Evolutionary conservation across 2,888 invertebrate species (phyloP).

Genomic region (Exephanes ischioxanthus): DNA sequence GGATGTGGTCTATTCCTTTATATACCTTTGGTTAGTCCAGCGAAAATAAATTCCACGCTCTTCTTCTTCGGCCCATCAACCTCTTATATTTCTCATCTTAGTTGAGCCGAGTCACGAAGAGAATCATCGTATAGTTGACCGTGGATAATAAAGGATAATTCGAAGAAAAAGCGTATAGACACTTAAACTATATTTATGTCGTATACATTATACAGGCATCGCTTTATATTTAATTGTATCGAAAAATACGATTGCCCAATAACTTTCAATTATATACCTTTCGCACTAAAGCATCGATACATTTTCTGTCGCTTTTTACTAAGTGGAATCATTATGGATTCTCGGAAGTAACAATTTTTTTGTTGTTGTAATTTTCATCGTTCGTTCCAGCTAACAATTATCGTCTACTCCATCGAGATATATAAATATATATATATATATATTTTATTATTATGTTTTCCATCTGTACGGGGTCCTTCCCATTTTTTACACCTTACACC

Average conservation of each 20-base stretch:
- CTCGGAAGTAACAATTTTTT: background rate
- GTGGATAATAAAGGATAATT: conserved; percentile 65
- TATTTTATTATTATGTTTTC: too few relatives aligned
- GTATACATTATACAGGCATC: conserved; percentile 34
- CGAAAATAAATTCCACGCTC: conserved; percentile 57
- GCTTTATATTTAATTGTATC: conserved; percentile 60
- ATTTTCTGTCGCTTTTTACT: background rate
- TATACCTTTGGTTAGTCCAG: conserved; percentile 32
- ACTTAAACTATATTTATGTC: conserved; percentile 3
- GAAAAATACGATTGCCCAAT: conserved; percentile 39
- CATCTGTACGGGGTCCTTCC: too few relatives aligned
- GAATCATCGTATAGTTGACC: conserved; percentile 60
- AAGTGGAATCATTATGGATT: conserved; percentile 23
- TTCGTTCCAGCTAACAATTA: background rate
- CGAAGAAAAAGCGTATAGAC: conserved; percentile 48
- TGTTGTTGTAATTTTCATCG: background rate
- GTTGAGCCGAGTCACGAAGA: conserved; percentile 60
- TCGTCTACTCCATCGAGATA: too few relatives aligned
- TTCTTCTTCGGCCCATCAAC: conserved; percentile 21
- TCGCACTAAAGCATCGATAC: conserved; percentile 23
- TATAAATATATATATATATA: too few relatives aligned
- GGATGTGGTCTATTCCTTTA: conserved; percentile 46
- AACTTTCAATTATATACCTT: conserved; percentile 32
- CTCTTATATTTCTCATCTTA: conserved; percentile 18
- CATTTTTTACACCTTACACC: too few relatives aligned